Evolutionary conservation across 2,797 vertebrate species (phyloP), one percentile per base, ranked within the genome.

Genomic region (Acipenser ruthenus): DNA sequence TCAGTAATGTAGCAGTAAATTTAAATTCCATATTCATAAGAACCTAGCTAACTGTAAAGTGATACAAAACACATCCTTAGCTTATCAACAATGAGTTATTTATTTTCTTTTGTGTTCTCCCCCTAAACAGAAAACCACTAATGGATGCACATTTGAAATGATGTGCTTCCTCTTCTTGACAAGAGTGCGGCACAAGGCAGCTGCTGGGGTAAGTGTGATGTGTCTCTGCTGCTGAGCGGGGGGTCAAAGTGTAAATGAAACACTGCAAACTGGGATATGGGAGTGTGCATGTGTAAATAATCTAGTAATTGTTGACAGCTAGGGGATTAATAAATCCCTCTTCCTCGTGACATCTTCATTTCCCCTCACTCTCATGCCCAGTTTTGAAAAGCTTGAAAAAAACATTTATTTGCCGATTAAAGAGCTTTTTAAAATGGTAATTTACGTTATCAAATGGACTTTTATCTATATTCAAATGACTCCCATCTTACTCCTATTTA

Each of bases 261-360:
- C 85, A 84, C 90, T 86, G 82, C 88, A 89, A 87, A 88, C 85
- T 81, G 85, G 86, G 88, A 87, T 89, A 89, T 87, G 85, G 87
- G 84, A 87, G 84, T 90, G 91, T 93, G 93, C 88, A 86, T 83
- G 88, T 92, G 92, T 93, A 94, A 94, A 94, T 94, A 91, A 93
- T 93, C 88, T 90, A 91, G 94, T 95, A 92, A 95, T 95, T 95
- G 94, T 92, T 90, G 87, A 83, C 83, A 86, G 87, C 82, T 69
- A 71, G 71, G 80, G 80, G 83, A 86, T 78, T 50, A 50, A 85
- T 84, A 80, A 80, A 74, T 85, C 80, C 80, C 86, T 78, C 83
- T 89, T 84, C 78, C 78, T 75, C 77, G 76, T 80, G 84, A 87
- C 80, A 84, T 90, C 88, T 86, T 86, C 74, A 84, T 88, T 86